A percentile compares a stretch with the other conserved stretches of the same genome.
These are phyloP conservation scores for Thera obeliscata DNA, from an alignment of 2,888 invertebrate species.

Conservation along the genomic window DNA sequence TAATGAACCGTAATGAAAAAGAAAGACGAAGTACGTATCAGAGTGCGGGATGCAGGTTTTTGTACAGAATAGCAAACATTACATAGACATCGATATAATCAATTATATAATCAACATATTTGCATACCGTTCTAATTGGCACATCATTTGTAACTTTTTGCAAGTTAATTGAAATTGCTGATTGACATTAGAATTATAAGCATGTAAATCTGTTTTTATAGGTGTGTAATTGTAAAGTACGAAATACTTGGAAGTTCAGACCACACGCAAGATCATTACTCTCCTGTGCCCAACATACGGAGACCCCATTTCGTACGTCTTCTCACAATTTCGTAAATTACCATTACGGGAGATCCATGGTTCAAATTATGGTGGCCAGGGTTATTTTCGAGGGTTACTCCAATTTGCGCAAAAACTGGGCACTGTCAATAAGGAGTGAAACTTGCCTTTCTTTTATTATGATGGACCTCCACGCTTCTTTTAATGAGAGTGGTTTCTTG, in stretches of 20 bases:
- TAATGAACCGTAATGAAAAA: constrained; percentile 53
- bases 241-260: constrained; percentile 58
- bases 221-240: constrained; percentile 55
- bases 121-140: constrained; percentile 60
- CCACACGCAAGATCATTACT: constrained; percentile 72
- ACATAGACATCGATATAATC: constrained; percentile 57
- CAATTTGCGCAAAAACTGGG: constrained; percentile 61
- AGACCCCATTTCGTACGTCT: constrained; percentile 51
- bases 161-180: constrained; percentile 57
- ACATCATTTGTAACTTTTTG: constrained; percentile 58
- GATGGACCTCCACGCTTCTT: constrained; percentile 49
- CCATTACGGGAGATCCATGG: constrained; percentile 45
- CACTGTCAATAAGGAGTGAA: constrained; percentile 54
- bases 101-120: constrained; percentile 62
- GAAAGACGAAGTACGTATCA: constrained; percentile 55
- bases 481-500: constrained; percentile 39
- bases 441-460: constrained; percentile 59
- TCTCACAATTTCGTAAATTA: constrained; percentile 50
- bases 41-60: constrained; percentile 46
- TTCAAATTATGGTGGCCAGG: constrained; percentile 50
- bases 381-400: constrained; percentile 64
- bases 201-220: constrained; percentile 57
- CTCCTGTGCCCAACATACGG: constrained; percentile 48
- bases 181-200: constrained; percentile 61
- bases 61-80: constrained; percentile 53